Evolutionary conservation across 2,888 invertebrate species (phyloP).

Genomic region (Carcina quercana): DNA sequence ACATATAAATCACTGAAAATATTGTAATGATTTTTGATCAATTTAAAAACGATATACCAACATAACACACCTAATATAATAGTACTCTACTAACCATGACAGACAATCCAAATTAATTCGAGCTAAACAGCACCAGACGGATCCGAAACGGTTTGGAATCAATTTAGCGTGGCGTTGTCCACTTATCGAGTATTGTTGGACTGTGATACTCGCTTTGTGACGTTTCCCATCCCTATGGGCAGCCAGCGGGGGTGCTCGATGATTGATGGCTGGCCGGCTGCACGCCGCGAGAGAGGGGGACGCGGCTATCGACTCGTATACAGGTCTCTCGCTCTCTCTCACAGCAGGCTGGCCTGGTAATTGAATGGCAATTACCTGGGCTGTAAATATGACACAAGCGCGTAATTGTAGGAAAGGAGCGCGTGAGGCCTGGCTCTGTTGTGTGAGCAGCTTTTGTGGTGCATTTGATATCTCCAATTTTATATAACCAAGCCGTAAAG

Average conservation of each 20-base stretch:
- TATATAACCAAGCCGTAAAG: too few relatives aligned
- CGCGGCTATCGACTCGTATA: constrained; percentile 22
- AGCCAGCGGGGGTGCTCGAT: constrained; percentile 66
- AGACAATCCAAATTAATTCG: constrained; percentile 35
- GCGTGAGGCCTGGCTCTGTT: constrained; percentile 56
- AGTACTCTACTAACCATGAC: too few relatives aligned
- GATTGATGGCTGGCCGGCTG: constrained; percentile 69
- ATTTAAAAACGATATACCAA: too few relatives aligned
- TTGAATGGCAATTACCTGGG: constrained; percentile 75
- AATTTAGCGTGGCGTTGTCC: constrained; percentile 65
- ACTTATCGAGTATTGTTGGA: constrained; percentile 68
- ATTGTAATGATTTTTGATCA: too few relatives aligned
- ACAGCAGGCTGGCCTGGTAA: constrained; percentile 62
- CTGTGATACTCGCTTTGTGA: constrained; percentile 56
- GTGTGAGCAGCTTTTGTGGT: constrained; percentile 45
- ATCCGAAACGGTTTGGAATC: constrained; percentile 53
- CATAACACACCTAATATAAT: too few relatives aligned
- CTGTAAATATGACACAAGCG: constrained; percentile 75
- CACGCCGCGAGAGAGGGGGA: constrained; percentile 40
- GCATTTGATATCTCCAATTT: too few relatives aligned
- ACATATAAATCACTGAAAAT: too few relatives aligned
- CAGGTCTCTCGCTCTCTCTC: constrained; percentile 38
- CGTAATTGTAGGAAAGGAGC: constrained; percentile 70
- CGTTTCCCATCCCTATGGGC: constrained; percentile 64
- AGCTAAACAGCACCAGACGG: constrained; percentile 44